Base-by-base conservation (phyloP, 2,888 invertebrate species). In the Cosmia trapezina region DNA sequence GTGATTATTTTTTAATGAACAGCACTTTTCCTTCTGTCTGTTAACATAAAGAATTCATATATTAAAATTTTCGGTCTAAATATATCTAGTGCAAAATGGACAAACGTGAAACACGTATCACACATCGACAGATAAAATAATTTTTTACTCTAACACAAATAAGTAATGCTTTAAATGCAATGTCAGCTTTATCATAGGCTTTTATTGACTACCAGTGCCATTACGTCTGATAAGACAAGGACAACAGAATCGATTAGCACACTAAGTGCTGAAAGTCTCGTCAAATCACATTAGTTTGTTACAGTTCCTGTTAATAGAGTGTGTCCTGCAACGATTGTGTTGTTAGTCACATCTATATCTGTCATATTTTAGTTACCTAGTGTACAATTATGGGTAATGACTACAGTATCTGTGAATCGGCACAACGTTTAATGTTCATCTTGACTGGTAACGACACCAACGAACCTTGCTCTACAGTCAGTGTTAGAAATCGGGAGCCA, bases 241-340 rank as follows among this genome's bases (percentile, higher is more conserved):
- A 33, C 49, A 61, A 61, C 14, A 1, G 33, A 43, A 49, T 37
- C 49, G 56, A 70, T 70, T 56, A 43, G 28, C 22, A 17, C 14
- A 49, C 33, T 17, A 78, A 78, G n/a, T 78, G 47, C 7, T 4
- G 11, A 61, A 59, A 41, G 43, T 60, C 17, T n/a, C n/a, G n/a
- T n/a, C n/a, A n/a, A n/a, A n/a, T 8, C 14, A 8, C n/a, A 61
- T 61, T 37, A 70, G 37, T 70, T n/a, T 19, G 33, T 7, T 22
- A 37, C 11, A 8, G 49, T 49, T 49, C n/a, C 9, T 37, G 33
- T 19, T 12, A 45, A 19, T 4, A 28, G 28, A 4, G 28, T 28
- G 28, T 28, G n/a, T n/a, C n/a, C n/a, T n/a, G 28, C 28, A 28
- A 28, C 28, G 28, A 28, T 1, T 28, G 2, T 62, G 5, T 14